phyloP scores from a whole-genome alignment of 2,113 vertebrate genomes.

The Urocolius indicus region DNA sequence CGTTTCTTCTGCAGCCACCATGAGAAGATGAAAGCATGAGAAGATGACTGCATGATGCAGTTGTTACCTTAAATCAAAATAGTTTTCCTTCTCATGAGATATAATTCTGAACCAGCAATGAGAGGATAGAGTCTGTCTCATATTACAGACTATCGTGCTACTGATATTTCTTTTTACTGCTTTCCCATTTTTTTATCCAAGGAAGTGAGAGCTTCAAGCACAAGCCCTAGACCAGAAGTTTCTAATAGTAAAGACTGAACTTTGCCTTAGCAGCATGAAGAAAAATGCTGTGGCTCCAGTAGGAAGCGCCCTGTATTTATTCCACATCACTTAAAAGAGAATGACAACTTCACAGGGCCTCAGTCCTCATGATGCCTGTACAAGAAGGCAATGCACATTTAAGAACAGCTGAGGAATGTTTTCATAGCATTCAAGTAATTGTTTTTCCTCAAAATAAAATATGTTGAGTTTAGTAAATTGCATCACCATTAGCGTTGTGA shows the following conservation, averaged over 20 bases:
- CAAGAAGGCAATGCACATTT: background rate
- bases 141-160: accelerated
- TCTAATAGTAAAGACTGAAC: background rate
- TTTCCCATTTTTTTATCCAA: too few species aligned
- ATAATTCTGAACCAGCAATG: too few species aligned
- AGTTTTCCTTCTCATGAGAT: too few species aligned
- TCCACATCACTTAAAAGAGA: background rate
- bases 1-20: accelerated
- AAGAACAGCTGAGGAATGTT: background rate
- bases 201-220: background rate
- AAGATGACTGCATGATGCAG: background rate
- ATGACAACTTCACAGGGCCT: background rate
- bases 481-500: conserved; percentile 21
- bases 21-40: too few species aligned
- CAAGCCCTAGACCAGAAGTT: background rate
- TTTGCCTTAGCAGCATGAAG: background rate
- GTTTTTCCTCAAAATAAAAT: conserved; percentile 34
- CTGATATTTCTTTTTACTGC: background rate
- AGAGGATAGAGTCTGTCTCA: background rate
- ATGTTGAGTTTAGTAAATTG: conserved; percentile 28
- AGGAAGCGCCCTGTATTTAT: background rate
- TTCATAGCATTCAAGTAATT: background rate
- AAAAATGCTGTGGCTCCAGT: background rate
- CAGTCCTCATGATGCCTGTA: background rate
- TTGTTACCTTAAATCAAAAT: background rate